Base-by-base conservation (phyloP, 92 coral and sea anemone species). In the Hydrozoanthus gracilis region DNA sequence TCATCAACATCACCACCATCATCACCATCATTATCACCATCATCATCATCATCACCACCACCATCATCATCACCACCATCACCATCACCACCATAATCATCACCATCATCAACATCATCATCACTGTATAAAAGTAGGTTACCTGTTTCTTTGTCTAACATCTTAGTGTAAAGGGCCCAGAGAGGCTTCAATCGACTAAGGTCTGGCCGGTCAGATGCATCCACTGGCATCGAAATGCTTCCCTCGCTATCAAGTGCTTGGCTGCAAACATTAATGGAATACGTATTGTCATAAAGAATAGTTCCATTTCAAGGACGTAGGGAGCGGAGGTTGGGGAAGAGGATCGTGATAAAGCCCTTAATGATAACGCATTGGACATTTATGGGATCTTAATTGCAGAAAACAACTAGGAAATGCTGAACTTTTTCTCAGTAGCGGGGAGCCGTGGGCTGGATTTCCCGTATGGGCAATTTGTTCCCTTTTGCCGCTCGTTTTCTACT, bases 141-240 rank as follows among this genome's bases (percentile, higher is more conserved):
- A 92, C 96, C 91, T 77, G 95, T 91, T 86, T 96, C 99, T 87
- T 96, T 96, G 72, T 96, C 99, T 50, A 96, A 86, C 99, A 96
- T 96, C 73, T 95, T 94, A n/a, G 99, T 93, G 87, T 96, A 96
- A 45, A 96, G 84, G 2, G 98, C 98, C 99, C 99, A 96, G 1
- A 96, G 98, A 15, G 99, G 98, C 86, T 92, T 96, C 68, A 96
- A 87, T 18, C 95, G 85, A 72, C 98, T 93, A 27, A 96, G 93
- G 61, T 96, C 98, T 2, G 99, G 99, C 70, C 99, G 88, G 55
- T 96, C 97, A 17, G 83, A 45, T 4, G 93, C 88, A 8, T 94
- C 98, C 85, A 94, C 73, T 6, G 98, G 92, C 8, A 77, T 87
- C 10, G 92, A 88, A 67, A 88, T 86, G 12, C 88, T 88, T 4